Evolutionary conservation across 2,113 vertebrate genomes (phyloP).

Genomic region (Rhegmatorhina hoffmannsi): DNA sequence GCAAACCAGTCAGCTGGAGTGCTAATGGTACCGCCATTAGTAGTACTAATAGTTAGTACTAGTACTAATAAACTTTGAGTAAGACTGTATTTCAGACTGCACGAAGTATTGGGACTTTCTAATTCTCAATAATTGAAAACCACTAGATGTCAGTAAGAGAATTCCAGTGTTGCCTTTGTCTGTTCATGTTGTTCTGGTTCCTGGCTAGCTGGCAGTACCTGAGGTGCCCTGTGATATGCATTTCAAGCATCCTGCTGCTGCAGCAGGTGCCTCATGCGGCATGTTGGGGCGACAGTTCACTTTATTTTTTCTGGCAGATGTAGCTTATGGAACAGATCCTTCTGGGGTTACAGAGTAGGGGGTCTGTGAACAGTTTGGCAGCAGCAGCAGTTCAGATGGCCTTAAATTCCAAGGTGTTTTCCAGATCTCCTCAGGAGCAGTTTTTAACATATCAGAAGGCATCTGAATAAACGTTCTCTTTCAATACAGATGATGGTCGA

Average conservation of each 20-base stretch:
- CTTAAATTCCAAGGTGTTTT: neutral
- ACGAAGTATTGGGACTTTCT: neutral
- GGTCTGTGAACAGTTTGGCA: too few species aligned
- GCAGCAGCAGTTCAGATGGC: neutral
- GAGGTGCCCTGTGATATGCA: fast-evolving
- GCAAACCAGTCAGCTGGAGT: neutral
- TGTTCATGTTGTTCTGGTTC: neutral
- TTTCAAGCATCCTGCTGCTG: neutral
- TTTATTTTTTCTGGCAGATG: neutral
- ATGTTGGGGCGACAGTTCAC: fast-evolving
- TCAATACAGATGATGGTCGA: conserved; percentile 88
- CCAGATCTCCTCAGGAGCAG: neutral
- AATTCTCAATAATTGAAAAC: neutral
- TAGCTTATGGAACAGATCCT: neutral
- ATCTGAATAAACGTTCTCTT: neutral
- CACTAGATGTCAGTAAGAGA: neutral
- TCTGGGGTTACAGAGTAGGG: neutral
- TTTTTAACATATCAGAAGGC: neutral
- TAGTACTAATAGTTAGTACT: too few species aligned
- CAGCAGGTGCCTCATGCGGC: neutral
- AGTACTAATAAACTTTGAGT: neutral
- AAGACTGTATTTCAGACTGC: neutral
- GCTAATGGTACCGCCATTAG: neutral
- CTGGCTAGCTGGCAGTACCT: neutral
- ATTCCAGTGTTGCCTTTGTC: neutral